Percentiles rank a stretch among this genome's conserved stretches.
phyloP scores from a whole-genome alignment of 2,113 vertebrate species.

The Steatornis caripensis region DNA sequence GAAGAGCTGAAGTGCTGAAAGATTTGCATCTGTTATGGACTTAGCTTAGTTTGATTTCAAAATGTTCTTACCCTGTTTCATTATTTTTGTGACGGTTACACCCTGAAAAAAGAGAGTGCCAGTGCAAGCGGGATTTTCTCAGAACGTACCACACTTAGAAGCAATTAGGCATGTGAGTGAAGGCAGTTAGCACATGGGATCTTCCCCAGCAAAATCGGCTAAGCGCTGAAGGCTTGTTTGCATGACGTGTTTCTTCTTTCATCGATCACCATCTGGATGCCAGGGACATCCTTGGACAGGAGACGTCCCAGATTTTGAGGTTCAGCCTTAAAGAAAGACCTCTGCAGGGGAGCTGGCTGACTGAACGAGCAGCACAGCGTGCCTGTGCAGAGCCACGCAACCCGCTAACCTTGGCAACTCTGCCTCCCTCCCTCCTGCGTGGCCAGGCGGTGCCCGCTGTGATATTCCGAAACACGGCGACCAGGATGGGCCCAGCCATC shows the following conservation, averaged over 20 bases:
- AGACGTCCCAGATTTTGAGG: background rate
- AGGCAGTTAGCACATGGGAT: background rate
- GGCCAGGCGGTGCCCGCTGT: background rate
- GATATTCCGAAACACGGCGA: background rate
- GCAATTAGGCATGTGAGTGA: background rate
- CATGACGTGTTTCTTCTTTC: background rate
- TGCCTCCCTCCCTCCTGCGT: background rate
- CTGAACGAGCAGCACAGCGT: background rate
- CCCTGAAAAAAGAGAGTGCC: background rate
- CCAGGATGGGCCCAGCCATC: background rate
- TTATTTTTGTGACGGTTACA: conserved; percentile 10
- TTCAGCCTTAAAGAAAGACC: background rate
- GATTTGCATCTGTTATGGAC: background rate
- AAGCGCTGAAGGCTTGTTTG: background rate
- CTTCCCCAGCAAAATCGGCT: background rate
- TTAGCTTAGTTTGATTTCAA: background rate
- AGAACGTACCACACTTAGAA: background rate
- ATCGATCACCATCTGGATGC: background rate
- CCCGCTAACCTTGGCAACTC: background rate
- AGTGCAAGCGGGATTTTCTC: background rate
- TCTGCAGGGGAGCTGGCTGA: background rate
- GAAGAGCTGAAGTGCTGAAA: conserved; percentile 15
- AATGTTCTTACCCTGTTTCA: background rate
- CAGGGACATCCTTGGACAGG: background rate
- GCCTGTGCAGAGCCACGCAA: background rate